Evolutionary conservation across 2,797 vertebrate species (phyloP).

Genomic region (Telmatherina bonti): DNA sequence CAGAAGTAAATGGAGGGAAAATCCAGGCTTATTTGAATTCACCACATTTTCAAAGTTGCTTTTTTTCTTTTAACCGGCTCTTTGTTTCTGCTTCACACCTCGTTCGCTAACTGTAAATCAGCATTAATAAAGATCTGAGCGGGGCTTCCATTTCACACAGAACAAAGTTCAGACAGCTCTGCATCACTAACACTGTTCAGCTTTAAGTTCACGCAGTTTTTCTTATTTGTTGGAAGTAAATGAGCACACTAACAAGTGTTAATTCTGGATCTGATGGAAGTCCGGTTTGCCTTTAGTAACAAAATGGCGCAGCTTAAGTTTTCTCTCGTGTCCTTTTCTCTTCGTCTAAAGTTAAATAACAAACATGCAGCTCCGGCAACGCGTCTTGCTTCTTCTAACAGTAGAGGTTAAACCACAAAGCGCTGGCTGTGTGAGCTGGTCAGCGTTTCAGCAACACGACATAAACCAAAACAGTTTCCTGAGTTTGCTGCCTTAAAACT

Average conservation of each 20-base stretch:
- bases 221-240: too few relatives aligned
- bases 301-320: background rate
- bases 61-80: background rate
- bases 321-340: background rate
- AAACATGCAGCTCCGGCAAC: background rate
- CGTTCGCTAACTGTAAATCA: background rate
- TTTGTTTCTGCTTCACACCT: too few relatives aligned
- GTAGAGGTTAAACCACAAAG: background rate
- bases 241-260: too few relatives aligned
- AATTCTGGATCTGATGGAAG: too few relatives aligned
- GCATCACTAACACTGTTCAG: too few relatives aligned
- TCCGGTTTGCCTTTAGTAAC: too few relatives aligned
- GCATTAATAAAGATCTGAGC: background rate
- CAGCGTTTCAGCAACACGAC: background rate
- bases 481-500: background rate
- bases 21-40: background rate
- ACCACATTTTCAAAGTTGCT: background rate
- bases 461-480: background rate
- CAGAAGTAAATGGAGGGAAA: constrained; percentile 14
- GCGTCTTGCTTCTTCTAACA: background rate
- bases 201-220: background rate
- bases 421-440: background rate
- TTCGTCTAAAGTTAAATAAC: background rate
- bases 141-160: too few relatives aligned
- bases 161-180: too few relatives aligned